Evolutionary conservation across 2,888 invertebrate genomes (phyloP), one percentile per base, ranked within the genome.

Genomic region (Plagiodera versicolora): DNA sequence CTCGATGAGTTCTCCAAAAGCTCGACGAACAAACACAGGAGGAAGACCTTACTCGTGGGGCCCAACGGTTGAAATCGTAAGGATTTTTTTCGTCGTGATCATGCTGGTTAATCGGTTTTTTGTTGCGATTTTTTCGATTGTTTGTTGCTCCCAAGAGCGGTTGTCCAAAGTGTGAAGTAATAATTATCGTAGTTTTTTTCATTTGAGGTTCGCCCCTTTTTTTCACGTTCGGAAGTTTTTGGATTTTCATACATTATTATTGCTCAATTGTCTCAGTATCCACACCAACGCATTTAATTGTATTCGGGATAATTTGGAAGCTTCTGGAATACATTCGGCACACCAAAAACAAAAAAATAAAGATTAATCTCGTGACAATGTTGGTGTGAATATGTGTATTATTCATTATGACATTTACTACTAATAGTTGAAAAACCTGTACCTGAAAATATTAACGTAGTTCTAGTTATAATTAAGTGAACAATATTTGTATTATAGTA

Each of bases 41-140:
- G 74, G 63, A 66, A 75, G 55, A 74, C 77, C 8, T 76, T 76
- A 6, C 66, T 77, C 48, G 64, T 79, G 56, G 79, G 77, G 24
- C 78, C 80, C 17, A 80, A 80, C 66, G 80, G 79, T 67, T 80
- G 76, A 79, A 14, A 6, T 56, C 16, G 67, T 53, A 52, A 49
- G 56, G 49, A n/a, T n/a, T n/a, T n/a, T n/a, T n/a, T n/a, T n/a
- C n/a, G n/a, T n/a, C n/a, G n/a, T n/a, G n/a, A n/a, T n/a, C n/a
- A n/a, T n/a, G n/a, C n/a, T n/a, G n/a, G n/a, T n/a, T n/a, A n/a
- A n/a, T n/a, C 9, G 50, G 24, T 50, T 50, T 50, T 14, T 28
- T 11, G 24, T 50, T 24, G 14, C n/a, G 11, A 24, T 50, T 19
- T 24, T 49, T 20, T 10, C 16, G 9, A 14, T 17, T 18, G 28